Percentiles rank a stretch among this genome's conserved stretches.
These are phyloP conservation scores for Ceratotherium simum DNA, from an alignment of 2,113 vertebrate species.

Conservation along the genomic window DNA sequence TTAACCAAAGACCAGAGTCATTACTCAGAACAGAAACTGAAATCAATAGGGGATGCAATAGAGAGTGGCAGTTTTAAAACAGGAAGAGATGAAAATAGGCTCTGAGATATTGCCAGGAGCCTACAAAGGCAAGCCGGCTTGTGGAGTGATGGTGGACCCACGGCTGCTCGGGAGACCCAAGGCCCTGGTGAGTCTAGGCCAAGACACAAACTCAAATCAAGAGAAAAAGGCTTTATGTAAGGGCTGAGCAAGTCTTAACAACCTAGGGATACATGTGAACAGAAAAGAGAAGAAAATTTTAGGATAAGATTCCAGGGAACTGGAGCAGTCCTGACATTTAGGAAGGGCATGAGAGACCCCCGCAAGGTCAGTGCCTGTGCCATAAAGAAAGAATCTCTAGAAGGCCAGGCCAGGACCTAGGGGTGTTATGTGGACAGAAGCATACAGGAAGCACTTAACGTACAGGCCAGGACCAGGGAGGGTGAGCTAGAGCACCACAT, in stretches of 20 bases:
- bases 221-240: background rate
- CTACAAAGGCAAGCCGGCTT: background rate
- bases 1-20: conserved; percentile 34
- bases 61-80: conserved; percentile 51
- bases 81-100: background rate
- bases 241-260: background rate
- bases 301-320: background rate
- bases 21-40: conserved; percentile 50
- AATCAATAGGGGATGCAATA: conserved; percentile 32
- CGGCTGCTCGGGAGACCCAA: background rate
- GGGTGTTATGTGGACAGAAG: background rate
- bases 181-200: background rate
- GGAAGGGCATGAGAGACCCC: background rate
- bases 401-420: background rate
- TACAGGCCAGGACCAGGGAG: background rate
- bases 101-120: background rate
- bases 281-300: background rate
- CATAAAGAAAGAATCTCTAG: background rate
- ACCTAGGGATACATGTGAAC: background rate
- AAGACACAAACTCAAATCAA: background rate
- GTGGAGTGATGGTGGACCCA: background rate
- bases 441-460: background rate
- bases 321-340: background rate
- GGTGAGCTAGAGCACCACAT: accelerated
- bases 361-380: background rate